phyloP scores from a whole-genome alignment of 2,888 invertebrate genomes.

The Didymodactylos carnosus region DNA sequence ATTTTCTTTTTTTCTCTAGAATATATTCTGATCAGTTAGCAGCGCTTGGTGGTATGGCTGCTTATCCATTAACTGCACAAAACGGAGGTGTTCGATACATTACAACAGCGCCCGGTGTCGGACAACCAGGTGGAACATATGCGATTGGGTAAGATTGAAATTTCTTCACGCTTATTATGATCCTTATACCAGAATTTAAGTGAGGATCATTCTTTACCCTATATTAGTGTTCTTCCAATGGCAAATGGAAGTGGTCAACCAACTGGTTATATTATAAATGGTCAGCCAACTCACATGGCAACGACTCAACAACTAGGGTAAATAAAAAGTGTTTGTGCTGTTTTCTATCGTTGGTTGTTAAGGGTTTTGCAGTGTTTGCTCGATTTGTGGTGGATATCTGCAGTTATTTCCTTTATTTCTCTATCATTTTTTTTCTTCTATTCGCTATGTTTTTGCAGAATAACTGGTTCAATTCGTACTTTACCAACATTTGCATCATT shows the following conservation, averaged over 20 bases:
- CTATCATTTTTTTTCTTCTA: too few relatives aligned
- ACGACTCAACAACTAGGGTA: background rate
- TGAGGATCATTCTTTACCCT: background rate
- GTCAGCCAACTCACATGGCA: background rate
- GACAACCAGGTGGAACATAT: background rate
- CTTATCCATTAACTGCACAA: background rate
- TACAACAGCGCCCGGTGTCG: background rate
- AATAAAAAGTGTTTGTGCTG: background rate
- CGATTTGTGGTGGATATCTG: too few relatives aligned
- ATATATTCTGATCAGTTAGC: background rate
- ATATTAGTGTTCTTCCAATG: background rate
- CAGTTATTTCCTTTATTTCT: too few relatives aligned
- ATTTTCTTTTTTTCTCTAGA: background rate
- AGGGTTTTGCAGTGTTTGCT: too few relatives aligned
- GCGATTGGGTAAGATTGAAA: background rate
- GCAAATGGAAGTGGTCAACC: background rate
- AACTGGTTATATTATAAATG: background rate
- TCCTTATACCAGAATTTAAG: background rate
- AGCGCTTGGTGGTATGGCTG: background rate
- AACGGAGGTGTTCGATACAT: background rate
- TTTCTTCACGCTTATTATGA: background rate
- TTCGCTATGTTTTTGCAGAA: too few relatives aligned
- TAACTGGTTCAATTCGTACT: too few relatives aligned
- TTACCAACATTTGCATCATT: too few relatives aligned
- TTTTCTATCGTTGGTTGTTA: background rate